These are phyloP conservation scores for Hycleus cichorii DNA, from an alignment of 1,140 invertebrate genomes.

Conservation along the genomic window DNA sequence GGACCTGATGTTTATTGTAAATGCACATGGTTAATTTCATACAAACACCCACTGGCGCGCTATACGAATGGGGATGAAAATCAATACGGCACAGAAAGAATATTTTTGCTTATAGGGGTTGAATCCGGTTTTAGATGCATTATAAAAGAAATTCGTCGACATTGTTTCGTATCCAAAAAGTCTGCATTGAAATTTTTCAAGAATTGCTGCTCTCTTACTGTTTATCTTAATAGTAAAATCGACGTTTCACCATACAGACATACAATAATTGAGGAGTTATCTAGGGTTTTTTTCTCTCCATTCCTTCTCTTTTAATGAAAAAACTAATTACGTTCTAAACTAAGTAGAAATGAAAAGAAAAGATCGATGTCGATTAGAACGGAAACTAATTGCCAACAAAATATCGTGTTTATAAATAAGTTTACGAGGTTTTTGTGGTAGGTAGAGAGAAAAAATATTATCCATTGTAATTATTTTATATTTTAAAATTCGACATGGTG, in stretches of 20 bases:
- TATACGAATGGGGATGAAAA: constrained; percentile 37
- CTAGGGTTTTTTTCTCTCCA: background rate
- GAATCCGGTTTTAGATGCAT: constrained; percentile 27
- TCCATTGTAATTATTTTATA: constrained; percentile 12
- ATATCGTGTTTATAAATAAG: constrained; percentile 14
- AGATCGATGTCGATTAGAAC: background rate
- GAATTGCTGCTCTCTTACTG: no score
- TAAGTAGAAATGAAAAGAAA: no score
- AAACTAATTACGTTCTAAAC: background rate
- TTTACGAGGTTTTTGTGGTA: constrained; percentile 1
- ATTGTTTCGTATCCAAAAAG: background rate
- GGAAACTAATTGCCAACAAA: constrained; percentile 11
- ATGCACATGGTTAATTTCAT: constrained; percentile 37
- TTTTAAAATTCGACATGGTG: constrained; percentile 13
- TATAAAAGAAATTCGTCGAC: constrained; percentile 19
- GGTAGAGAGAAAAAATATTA: background rate
- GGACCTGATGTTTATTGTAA: constrained; percentile 34
- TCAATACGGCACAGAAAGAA: constrained; percentile 40
- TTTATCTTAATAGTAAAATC: no score
- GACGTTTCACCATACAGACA: no score
- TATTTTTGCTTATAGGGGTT: constrained; percentile 38
- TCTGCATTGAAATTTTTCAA: no score
- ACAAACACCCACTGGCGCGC: constrained; percentile 30
- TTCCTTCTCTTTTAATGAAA: background rate
- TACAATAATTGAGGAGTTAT: no score